Percentiles rank a stretch among this genome's conserved stretches.
phyloP scores from a whole-genome alignment of 2,797 vertebrate genomes.

The Tiaroga cobitis region DNA sequence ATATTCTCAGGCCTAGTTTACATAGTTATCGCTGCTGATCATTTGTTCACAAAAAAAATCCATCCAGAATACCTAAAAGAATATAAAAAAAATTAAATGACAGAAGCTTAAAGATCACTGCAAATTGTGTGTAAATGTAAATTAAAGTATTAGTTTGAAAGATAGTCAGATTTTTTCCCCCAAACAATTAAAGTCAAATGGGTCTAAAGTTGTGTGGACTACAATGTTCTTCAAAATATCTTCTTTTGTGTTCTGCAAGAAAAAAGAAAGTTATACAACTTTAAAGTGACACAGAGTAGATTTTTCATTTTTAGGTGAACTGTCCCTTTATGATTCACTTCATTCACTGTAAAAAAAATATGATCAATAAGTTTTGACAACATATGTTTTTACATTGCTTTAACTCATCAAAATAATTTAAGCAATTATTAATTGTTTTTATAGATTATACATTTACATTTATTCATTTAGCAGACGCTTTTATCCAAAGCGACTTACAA shows the following conservation, averaged over 20 bases:
- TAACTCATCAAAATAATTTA: too few relatives aligned
- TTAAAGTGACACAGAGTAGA: neutral
- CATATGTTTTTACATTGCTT: too few relatives aligned
- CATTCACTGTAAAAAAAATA: neutral
- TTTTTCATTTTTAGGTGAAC: neutral
- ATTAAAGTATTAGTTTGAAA: neutral
- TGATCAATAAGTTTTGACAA: neutral
- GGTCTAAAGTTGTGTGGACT: neutral
- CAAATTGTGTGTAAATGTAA: neutral
- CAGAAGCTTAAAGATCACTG: neutral
- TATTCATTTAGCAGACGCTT: too few relatives aligned
- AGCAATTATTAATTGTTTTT: too few relatives aligned
- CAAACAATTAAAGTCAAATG: neutral
- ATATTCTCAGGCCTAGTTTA: slow-evolving; percentile 15
- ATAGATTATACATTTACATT: too few relatives aligned
- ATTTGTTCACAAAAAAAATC: neutral
- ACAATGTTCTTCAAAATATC: neutral
- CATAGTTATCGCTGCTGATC: neutral
- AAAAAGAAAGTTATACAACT: neutral
- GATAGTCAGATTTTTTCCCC: neutral
- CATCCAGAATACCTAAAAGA: neutral
- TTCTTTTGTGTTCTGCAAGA: neutral
- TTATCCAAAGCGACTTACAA: too few relatives aligned
- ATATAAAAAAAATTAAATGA: too few relatives aligned
- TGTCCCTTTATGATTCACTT: neutral